Evolutionary conservation across 2,113 vertebrate genomes (phyloP), one percentile per base, ranked within the genome.

Genomic region (Nyctereutes procyonoides): DNA sequence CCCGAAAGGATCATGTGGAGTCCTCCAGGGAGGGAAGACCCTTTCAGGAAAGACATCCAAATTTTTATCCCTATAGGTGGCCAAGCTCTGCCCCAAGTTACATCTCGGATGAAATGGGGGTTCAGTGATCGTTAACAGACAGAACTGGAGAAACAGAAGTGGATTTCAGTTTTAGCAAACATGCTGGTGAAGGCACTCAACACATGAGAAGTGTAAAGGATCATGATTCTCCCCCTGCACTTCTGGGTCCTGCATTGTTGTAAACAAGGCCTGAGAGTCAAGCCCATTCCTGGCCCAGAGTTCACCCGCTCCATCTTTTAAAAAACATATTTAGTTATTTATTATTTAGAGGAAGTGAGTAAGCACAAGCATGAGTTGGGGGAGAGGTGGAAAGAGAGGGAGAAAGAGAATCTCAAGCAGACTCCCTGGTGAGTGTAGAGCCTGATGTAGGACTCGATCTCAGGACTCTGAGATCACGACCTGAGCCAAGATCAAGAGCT

Each of bases 221-320:
- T 12, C 2, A 9, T 0, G 48, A 35, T 17, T 32, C 1, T 77
- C 13, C 3, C 22, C 4, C 1, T 15, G 13, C 4, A 11, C 51
- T 67, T 79, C 35, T 79, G 81, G 60, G 22, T 55, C 82, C 63
- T 81, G 43, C 60, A n/a, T 38, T 15, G 5, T 35, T 8, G 10
- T 30, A 30, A 16, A 8, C 8, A 38, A 13, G 6, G 17, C 55
- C 84, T 32, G 53, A 20, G 5, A 48, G 13, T 17, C 22, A 9
- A 16, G 32, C 1, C 38, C 30, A 28, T 5, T 4, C 2, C 28
- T 6, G 14, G 3, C 8, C 35, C 3, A 0, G 4, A 43, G n/a
- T 3, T 79, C 5, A 17, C 30, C 19, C 12, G 11, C 20, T 3
- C 8, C 17, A 10, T 88, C 73, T 60, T 11, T n/a, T 43, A 43